phyloP scores from a whole-genome alignment of 2,797 vertebrate species.

The Diceros bicornis region DNA sequence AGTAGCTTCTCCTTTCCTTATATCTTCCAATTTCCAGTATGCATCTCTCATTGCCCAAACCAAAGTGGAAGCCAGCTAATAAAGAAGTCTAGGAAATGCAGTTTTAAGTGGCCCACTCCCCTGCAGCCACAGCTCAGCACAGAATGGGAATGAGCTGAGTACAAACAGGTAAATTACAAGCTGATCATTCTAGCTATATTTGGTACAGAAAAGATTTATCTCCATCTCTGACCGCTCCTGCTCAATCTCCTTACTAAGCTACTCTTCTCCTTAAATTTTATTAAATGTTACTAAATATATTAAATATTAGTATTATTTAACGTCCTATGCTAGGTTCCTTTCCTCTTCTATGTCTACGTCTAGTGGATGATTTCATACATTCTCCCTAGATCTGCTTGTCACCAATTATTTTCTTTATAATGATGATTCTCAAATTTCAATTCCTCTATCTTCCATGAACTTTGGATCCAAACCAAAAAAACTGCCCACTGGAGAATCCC shows the following conservation, averaged over 20 bases:
- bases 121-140: not conserved
- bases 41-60: not conserved
- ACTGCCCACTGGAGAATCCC: not conserved
- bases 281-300: not conserved
- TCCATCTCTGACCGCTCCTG: not conserved
- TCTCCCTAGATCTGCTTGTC: not conserved
- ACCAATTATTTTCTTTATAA: not conserved
- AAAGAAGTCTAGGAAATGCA: not conserved
- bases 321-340: not conserved
- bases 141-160: not conserved
- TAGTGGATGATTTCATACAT: not conserved
- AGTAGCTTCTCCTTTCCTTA: not conserved
- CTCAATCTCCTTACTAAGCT: not conserved
- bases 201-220: not conserved
- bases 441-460: not conserved
- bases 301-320: not conserved
- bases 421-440: not conserved
- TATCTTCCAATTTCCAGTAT: not conserved
- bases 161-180: not conserved
- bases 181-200: not conserved
- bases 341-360: not conserved
- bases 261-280: not conserved
- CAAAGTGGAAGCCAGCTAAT: not conserved
- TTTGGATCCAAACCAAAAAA: conserved; percentile 4
- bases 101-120: not conserved